Base-by-base conservation (phyloP, 2,888 invertebrate genomes). In the Scaptomyza caliginosa region DNA sequence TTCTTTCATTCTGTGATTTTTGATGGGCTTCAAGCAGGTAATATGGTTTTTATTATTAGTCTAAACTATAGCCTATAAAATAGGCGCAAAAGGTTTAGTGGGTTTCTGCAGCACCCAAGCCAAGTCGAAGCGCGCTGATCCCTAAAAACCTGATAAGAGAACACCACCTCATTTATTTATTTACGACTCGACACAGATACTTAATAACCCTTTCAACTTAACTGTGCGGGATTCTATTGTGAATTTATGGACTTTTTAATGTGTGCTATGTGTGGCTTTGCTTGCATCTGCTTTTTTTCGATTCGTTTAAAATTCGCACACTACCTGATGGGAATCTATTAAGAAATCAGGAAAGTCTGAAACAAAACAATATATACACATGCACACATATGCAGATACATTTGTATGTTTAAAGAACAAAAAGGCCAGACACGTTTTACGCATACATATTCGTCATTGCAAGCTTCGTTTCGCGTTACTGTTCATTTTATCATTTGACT, bases 401-500 rank as follows among this genome's bases (percentile, higher is more conserved):
- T 36, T 16, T 11, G 16, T 13, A 48, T 32, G 26, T 16, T 26
- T 34, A 45, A 40, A 58, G 56, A 62, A 38, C 51, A 71, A 67
- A 72, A 72, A 73, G 59, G 48, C 24, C 76, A 85, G 85, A 81
- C 80, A 78, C 73, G 80, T 85, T 85, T 85, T 75, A 68, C 69
- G 68, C 76, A 82, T 73, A 68, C 73, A 82, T 75, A 78, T 82
- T 74, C 68, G 68, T 66, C 71, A 66, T 62, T 78, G 82, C 68
- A 73, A 75, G 81, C 72, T 62, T 67, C 57, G 73, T 26, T 63
- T 77, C 50, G 46, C 52, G 34, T 51, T 69, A 58, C 51, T 72
- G 74, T 72, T 78, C 70, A 68, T 73, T 80, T 80, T 75, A 82
- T 82, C 79, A 82, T 81, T 81, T 82, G 80, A 82, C 85, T 80